Base-by-base conservation (phyloP, 2,113 vertebrate genomes). In the Nibea albiflora region DNA sequence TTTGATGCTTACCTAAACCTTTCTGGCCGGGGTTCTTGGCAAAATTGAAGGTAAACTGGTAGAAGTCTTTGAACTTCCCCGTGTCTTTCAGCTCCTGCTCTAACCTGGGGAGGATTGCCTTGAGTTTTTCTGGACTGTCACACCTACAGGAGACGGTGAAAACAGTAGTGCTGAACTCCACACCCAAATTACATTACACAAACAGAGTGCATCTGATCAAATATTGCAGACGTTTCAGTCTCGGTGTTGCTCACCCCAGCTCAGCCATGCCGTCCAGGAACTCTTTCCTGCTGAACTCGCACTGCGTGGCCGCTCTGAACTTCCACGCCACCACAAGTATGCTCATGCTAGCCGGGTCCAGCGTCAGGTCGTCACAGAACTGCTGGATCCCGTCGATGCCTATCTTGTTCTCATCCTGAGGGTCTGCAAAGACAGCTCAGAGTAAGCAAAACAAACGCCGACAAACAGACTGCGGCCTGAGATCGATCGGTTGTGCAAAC, bases 1-100 rank as follows among this genome's bases (percentile, higher is more conserved):
- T 35, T 10, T 44, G 4, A 11, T 7, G 15, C 95, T 95, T 94
- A 99, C 97, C 98, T 96, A 98, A 94, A 86, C 97, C 97, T 91
- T 99, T 99, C 85, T 99, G 98, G 67, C 97, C 97, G n/a, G 97
- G 98, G 85, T 97, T 99, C 94, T 97, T 97, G 86, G 98, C 97
- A 91, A 98, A 98, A 85, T 96, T 96, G 93, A 99, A 98, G 78
- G 98, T 98, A 92, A 99, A 97, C 85, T 99, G 98, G 92, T 99
- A 98, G 85, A 99, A 97, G 85, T 98, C 97, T 94, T 97, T 98
- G 89, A 98, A 98, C 86, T 97, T 99, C 28, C 91, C 94, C 5
- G 95, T 92, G 89, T 98, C 98, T 93, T 98, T 97, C 44, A 98
- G 93, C 81, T 99, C 98, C 87, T 96, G 98, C 84, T 99, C 98